These are phyloP conservation scores for Ctenochaetus hawaiiensis DNA, from an alignment of 2,797 vertebrate genomes.

Conservation along the genomic window DNA sequence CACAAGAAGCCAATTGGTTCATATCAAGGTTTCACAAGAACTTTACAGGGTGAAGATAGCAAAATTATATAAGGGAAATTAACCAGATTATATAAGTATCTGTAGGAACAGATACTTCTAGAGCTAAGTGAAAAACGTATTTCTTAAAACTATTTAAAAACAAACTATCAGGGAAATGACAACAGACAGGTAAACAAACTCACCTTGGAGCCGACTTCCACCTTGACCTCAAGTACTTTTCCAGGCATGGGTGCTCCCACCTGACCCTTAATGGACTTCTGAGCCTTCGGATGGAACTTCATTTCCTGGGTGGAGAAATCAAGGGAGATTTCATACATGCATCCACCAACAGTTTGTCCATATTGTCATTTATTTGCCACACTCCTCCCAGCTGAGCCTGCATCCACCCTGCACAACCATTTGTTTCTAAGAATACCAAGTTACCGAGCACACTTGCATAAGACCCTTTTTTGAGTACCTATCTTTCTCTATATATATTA, in stretches of 20 bases:
- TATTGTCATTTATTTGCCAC: neutral
- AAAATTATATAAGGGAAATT: neutral
- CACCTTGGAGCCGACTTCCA: constrained; percentile 83
- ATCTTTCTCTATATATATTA: neutral
- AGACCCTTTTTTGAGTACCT: neutral
- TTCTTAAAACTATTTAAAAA: neutral
- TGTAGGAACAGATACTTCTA: too few species aligned
- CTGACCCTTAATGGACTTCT: constrained; percentile 93
- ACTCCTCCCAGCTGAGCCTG: neutral
- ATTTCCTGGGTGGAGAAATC: constrained; percentile 86
- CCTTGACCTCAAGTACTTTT: constrained; percentile 94
- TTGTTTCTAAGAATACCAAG: constrained; percentile 37
- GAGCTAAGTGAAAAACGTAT: too few species aligned
- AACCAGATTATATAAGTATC: neutral
- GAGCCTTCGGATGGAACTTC: constrained; percentile 96
- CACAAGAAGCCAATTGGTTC: neutral
- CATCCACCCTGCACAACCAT: neutral
- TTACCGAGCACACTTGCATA: neutral
- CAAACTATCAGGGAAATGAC: neutral
- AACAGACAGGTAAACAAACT: neutral
- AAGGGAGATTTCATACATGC: constrained; percentile 32
- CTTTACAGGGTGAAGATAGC: neutral
- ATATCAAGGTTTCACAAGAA: neutral
- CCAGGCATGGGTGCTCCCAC: constrained; percentile 97
- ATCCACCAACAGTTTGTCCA: neutral